Evolutionary conservation across 2,113 vertebrate species (phyloP).

Genomic region (Malurus cyaneus): DNA sequence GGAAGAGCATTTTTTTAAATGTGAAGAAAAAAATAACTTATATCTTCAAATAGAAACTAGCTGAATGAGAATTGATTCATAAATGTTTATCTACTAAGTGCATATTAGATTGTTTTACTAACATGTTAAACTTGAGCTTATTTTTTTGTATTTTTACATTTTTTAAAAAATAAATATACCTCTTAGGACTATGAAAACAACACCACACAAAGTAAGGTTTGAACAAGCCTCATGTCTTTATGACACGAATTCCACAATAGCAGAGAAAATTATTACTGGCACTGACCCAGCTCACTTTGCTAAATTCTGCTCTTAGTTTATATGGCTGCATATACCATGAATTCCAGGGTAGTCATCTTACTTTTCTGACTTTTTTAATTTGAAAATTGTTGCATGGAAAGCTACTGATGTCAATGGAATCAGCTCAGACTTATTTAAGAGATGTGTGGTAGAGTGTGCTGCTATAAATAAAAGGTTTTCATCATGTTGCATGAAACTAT

Average conservation of each 20-base stretch:
- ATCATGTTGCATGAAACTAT: neutral
- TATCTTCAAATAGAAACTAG: neutral
- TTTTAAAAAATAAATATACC: neutral
- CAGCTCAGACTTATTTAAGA: slow-evolving; percentile 9
- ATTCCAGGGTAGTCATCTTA: neutral
- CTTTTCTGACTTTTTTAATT: neutral
- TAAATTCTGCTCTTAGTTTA: neutral
- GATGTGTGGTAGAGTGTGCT: neutral
- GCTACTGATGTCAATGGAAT: neutral
- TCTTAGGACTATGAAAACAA: neutral
- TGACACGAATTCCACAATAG: neutral
- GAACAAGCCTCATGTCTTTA: neutral
- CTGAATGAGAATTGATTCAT: neutral
- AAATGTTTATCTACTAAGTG: neutral
- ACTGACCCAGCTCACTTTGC: neutral
- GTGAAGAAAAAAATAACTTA: neutral
- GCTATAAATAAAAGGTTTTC: slow-evolving; percentile 37
- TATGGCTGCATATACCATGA: neutral
- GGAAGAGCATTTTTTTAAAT: neutral
- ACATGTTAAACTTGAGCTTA: neutral
- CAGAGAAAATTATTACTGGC: neutral
- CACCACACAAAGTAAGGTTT: neutral
- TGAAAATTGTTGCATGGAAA: neutral
- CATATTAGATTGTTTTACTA: neutral
- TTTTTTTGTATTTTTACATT: neutral